Base-by-base conservation (phyloP, 2,113 vertebrate species). In the Panurus biarmicus region DNA sequence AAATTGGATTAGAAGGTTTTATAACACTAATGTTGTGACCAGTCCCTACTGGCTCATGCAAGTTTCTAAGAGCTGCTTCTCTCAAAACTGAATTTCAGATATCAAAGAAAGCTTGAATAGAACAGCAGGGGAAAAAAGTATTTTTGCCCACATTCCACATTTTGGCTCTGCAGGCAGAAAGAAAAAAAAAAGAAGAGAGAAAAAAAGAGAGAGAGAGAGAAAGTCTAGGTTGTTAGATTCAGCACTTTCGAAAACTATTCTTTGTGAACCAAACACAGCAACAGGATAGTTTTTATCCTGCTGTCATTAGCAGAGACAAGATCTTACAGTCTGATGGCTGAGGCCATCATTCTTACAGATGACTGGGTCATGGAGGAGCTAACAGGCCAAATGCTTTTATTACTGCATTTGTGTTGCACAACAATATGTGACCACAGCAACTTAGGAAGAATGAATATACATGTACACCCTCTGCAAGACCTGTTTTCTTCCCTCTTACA, bases 81-180 rank as follows among this genome's bases (percentile, higher is more conserved):
- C 40, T 71, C 38, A 60, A 26, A 92, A 84, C 24, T 40, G 53
- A 67, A 87, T 74, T 93, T 85, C 66, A 75, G 35, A 23, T 79
- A 78, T 81, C 57, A 91, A 73, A 92, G 35, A 57, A n/a, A 53
- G 22, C 23, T 58, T 10, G 62, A 61, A 42, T 29, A 78, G 66
- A 95, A 64, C 83, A 94, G 56, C 38, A 85, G 65, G 33, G 70
- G 53, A 14, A 50, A 26, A 69, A 53, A 31, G 20, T 62, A 19
- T n/a, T 94, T 90, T 96, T 97, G 96, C 92, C 92, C 88, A 44
- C 94, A 76, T 96, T 95, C 95, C 44, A 9, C 93, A 75, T 96
- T 96, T 53, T 92, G 75, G 35, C 72, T 95, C 91, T 96, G 84
- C 24, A 79, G 24, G 74, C 69, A 94, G 36, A 83, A 35, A 84